Evolutionary conservation across 2,797 vertebrate genomes (phyloP), one percentile per base, ranked within the genome.

Genomic region (Gymnopithys bicolor): DNA sequence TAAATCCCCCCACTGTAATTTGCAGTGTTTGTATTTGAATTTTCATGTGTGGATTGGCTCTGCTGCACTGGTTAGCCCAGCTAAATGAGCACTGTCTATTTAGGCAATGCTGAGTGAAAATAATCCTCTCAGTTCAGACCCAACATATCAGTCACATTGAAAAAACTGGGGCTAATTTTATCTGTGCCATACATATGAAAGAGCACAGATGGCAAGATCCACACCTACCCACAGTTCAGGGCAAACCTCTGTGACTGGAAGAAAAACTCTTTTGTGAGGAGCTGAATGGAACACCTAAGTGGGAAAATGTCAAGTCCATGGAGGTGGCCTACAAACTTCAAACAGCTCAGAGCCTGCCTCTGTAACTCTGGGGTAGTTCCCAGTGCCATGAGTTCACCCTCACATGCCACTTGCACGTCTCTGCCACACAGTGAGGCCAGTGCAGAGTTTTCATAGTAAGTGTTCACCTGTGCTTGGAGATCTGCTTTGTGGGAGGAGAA

Each of bases 121-220:
- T 91, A 95, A 87, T 93, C 63, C 60, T 90, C 83, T 91, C 70
- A 21, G 89, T 96, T 91, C 89, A 96, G 93, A 91, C 80, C 90
- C 84, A 95, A 90, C 89, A 91, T 89, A 94, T 60, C 93, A 94
- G 88, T 95, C 87, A 91, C 85, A 64, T 15, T 73, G 80, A 66
- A 88, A 83, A 87, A 92, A 56, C 33, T 46, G 59, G 13, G 63
- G 85, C 32, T 93, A 91, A 96, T 93, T 95, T 97, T 94, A 76
- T 95, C 95, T 74, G 1, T 93, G 74, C 85, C 67, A 46, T 91
- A 53, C 63, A 35, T 79, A 56, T 0, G 14, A 84, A 90, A 94
- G 67, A 90, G 91, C 93, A 91, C 95, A 96, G 95, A 97, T 95
- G 94, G 93, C 70, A 91, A 94, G 93, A 97, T 94, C 93, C 46